A percentile compares a stretch with the other conserved stretches of the same genome.
Conservation (phyloP, 2,797 vertebrate species). For the Aplochiton taeniatus region DNA sequence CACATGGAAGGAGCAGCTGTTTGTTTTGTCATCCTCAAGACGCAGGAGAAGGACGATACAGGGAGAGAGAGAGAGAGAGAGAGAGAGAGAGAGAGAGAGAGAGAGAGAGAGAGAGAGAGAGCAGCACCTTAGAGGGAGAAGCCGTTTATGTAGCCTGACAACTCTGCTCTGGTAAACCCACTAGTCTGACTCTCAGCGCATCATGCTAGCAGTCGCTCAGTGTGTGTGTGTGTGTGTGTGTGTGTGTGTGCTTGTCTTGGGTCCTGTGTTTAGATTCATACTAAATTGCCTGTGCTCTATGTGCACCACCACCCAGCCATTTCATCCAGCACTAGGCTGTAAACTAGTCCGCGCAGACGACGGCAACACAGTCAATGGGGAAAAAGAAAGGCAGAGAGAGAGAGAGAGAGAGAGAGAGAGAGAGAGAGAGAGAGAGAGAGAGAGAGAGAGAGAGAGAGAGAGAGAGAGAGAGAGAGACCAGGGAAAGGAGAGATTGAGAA, state of each 20-base stretch:
- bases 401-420: background rate
- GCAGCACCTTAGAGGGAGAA: slow-evolving; percentile 71
- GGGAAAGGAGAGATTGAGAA: slow-evolving; percentile 27
- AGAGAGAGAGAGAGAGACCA: slow-evolving; percentile 64
- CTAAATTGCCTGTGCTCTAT: slow-evolving; percentile 58
- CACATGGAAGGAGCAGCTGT: slow-evolving; percentile 98
- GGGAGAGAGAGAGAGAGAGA: slow-evolving; percentile 69
- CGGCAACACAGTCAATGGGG: no score
- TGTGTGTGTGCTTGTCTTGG: slow-evolving; percentile 13
- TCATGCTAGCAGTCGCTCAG: slow-evolving; percentile 43
- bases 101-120: slow-evolving; percentile 57
- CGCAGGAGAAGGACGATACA: slow-evolving; percentile 82
- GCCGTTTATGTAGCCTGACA: slow-evolving; percentile 45
- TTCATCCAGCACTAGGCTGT: slow-evolving; percentile 67
- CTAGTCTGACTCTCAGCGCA: slow-evolving; percentile 1
- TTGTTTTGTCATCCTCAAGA: slow-evolving; percentile 87
- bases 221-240: slow-evolving; percentile 25
- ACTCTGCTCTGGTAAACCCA: no score
- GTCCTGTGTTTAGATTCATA: slow-evolving; percentile 67
- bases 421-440: slow-evolving; percentile 61
- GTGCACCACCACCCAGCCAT: slow-evolving; percentile 48
- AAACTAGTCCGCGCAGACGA: slow-evolving; percentile 54
- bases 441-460: slow-evolving; percentile 43
- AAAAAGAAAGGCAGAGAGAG: no score
- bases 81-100: slow-evolving; percentile 65